Evolutionary conservation across 2,888 invertebrate species (phyloP), one percentile per base, ranked within the genome.

Genomic region (Abrostola tripartita): DNA sequence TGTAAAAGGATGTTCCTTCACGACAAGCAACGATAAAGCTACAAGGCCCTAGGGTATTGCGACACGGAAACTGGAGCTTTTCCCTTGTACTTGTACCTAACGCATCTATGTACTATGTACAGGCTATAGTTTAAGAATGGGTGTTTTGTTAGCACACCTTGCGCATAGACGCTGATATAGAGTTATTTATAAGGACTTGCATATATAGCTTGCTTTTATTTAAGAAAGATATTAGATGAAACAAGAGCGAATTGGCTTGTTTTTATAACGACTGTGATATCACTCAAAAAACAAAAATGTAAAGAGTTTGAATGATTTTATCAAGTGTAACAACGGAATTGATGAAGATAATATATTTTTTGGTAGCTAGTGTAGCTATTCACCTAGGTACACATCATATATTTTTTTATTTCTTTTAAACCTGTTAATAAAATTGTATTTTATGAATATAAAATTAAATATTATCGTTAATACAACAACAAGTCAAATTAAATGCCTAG

Each of bases 1-100:
- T 83, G 84, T 89, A 87, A 89, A 88, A 87, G 90, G 90, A 92
- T 89, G 90, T 91, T 87, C 88, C 87, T 83, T 81, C 80, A 78
- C 81, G 82, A 84, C 86, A 81, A 78, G 79, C 72, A 72, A 83
- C 90, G 88, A 91, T 92, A 92, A 92, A 90, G 82, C 84, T 82
- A 85, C 87, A 81, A 84, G 84, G 69, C 83, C 79, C 81, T 68
- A 67, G 78, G 76, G 80, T 83, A 83, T 79, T 83, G 79, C 78
- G 82, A 88, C 87, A 86, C 83, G 86, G 87, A 87, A 90, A 89
- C 86, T 78, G 76, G 78, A 80, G 78, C 81, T 80, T 77, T 78
- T 76, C 70, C 59, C 76, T 65, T 78, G 70, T 76, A 52, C 59
- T 66, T 57, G 66, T 47, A 65, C 36, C 57, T 65, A 41, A 50